Conservation (phyloP, 2,888 invertebrate species). For the Ornithoptera priamus region DNA sequence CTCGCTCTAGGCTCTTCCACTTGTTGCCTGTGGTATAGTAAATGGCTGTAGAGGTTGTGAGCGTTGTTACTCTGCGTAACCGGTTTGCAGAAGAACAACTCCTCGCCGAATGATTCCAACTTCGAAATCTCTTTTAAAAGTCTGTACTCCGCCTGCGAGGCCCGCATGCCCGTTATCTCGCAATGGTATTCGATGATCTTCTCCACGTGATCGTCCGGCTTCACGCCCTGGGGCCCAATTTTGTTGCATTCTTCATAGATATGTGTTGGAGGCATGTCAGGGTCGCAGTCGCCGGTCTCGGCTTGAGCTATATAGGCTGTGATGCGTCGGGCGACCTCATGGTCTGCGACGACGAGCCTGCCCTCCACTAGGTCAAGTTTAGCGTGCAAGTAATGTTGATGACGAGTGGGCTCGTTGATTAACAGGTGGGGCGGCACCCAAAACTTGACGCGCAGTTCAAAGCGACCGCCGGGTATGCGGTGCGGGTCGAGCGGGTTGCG, state of each 20-base stretch:
- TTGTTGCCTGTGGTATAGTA: constrained; percentile 81
- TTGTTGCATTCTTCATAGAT: constrained; percentile 83
- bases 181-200: constrained; percentile 83
- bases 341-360: constrained; percentile 84
- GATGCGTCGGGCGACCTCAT: constrained; percentile 84
- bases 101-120: constrained; percentile 90
- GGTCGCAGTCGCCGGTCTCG: constrained; percentile 86
- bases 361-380: constrained; percentile 87
- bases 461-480: constrained; percentile 83
- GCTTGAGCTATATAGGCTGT: constrained; percentile 89
- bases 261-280: constrained; percentile 79
- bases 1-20: constrained; percentile 72
- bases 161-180: constrained; percentile 82
- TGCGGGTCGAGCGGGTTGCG: constrained; percentile 90
- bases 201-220: constrained; percentile 82
- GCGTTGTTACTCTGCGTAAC: constrained; percentile 81
- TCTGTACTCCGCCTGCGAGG: constrained; percentile 91
- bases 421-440: constrained; percentile 94
- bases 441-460: constrained; percentile 90
- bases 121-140: constrained; percentile 89
- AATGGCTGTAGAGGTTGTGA: constrained; percentile 87
- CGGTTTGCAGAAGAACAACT: constrained; percentile 87
- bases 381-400: constrained; percentile 92
- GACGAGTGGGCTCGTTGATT: constrained; percentile 91
- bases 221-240: constrained; percentile 81